Conservation (phyloP, 2,888 invertebrate species). For the Taenaris catops region DNA sequence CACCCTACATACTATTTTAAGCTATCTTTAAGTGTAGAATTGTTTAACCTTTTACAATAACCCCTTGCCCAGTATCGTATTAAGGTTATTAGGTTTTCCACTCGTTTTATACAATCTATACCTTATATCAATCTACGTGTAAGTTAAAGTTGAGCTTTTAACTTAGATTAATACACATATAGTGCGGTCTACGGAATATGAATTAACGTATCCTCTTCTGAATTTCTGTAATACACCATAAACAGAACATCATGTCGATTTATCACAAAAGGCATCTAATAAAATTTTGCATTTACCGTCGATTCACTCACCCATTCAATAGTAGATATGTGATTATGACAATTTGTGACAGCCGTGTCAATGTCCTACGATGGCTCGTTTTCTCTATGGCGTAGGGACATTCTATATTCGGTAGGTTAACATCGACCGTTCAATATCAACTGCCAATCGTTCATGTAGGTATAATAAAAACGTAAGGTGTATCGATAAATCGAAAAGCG, state of each 20-base stretch:
- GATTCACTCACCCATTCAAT: no score
- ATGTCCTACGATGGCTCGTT: no score
- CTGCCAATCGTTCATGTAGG: conserved; percentile 68
- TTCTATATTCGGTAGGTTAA: conserved; percentile 36
- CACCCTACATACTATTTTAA: conserved; percentile 61
- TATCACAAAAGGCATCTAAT: no score
- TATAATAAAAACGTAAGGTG: conserved; percentile 37
- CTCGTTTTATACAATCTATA: conserved; percentile 77
- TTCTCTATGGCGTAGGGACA: conserved; percentile 24
- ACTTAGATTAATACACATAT: conserved; percentile 37
- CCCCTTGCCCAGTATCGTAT: conserved; percentile 64
- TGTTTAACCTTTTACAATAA: conserved; percentile 70
- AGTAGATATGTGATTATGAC: no score
- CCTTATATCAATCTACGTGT: conserved; percentile 65
- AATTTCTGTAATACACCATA: conserved; percentile 5
- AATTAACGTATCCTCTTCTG: conserved; percentile 1
- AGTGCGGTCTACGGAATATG: conserved; percentile 22
- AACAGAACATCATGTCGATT: conserved; percentile 1
- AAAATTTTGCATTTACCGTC: no score
- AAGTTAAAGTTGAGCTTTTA: conserved; percentile 78
- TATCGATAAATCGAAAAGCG: conserved; percentile 42
- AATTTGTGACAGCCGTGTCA: no score
- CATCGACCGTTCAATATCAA: conserved; percentile 44
- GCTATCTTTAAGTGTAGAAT: conserved; percentile 76
- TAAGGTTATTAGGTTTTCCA: conserved; percentile 77